phyloP scores from a whole-genome alignment of 2,888 invertebrate species.

The Aspidiotus rigidus region DNA sequence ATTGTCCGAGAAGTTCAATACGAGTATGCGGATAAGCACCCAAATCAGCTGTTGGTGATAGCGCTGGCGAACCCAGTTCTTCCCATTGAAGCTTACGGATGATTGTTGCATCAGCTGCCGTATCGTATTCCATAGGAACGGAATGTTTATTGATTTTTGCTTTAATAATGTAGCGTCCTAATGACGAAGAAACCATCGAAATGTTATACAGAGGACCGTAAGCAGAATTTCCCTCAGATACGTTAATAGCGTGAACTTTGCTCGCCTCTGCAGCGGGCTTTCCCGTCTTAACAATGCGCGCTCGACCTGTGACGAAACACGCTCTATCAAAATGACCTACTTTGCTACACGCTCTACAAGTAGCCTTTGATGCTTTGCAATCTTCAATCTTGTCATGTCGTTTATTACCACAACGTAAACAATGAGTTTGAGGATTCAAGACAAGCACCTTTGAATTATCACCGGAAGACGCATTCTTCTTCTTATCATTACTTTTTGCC shows the following conservation, averaged over 20 bases:
- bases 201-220: constrained; percentile 2
- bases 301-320: constrained; percentile 7
- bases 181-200: no score
- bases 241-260: background rate
- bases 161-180: constrained; percentile 7
- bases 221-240: background rate
- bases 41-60: background rate
- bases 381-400: background rate
- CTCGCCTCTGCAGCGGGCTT: no score
- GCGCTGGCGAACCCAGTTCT: background rate
- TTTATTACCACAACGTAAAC: constrained; percentile 11
- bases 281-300: background rate
- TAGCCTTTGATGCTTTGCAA: constrained; percentile 9
- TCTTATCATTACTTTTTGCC: no score
- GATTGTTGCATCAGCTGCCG: constrained; percentile 9
- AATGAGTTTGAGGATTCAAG: background rate
- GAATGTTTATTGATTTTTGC: background rate
- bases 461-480: no score
- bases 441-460: no score
- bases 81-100: background rate
- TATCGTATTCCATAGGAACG: constrained; percentile 15
- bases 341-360: constrained; percentile 8
- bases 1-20: constrained; percentile 1
- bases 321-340: constrained; percentile 12
- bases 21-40: constrained; percentile 1